These are phyloP conservation scores for Echiichthys vipera DNA, from an alignment of 2,797 vertebrate species.

Conservation along the genomic window DNA sequence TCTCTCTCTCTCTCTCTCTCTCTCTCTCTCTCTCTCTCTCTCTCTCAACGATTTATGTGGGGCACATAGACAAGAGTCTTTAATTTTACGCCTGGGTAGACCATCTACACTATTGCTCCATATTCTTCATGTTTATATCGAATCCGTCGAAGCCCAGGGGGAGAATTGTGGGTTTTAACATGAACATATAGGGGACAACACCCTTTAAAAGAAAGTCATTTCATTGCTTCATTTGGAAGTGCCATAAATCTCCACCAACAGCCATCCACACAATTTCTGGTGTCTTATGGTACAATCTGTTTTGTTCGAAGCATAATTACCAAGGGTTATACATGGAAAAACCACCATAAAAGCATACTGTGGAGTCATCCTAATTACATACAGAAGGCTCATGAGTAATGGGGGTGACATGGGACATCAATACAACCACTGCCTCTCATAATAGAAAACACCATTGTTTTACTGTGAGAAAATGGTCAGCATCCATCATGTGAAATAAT, in stretches of 20 bases:
- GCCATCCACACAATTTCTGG: conserved; percentile 42
- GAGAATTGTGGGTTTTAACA: conserved; percentile 65
- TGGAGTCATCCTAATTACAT: conserved; percentile 71
- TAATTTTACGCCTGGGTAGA: conserved; percentile 85
- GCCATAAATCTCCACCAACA: conserved; percentile 59
- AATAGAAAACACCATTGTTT: conserved; percentile 77
- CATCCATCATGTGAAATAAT: conserved; percentile 59
- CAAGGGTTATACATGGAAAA: conserved; percentile 59
- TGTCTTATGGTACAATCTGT: conserved; percentile 47
- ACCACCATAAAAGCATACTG: conserved; percentile 61
- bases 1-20: conserved; percentile 1
- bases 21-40: conserved; percentile 20
- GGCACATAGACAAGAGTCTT: conserved; percentile 78
- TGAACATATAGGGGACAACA: conserved; percentile 55
- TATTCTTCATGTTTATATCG: conserved; percentile 72
- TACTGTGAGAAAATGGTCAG: conserved; percentile 71
- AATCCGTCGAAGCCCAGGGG: conserved; percentile 59
- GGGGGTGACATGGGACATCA: conserved; percentile 66
- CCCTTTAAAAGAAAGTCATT: conserved; percentile 46
- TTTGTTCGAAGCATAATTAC: conserved; percentile 71
- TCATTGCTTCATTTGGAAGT: conserved; percentile 31
- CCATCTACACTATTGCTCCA: conserved; percentile 72
- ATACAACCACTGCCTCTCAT: conserved; percentile 68
- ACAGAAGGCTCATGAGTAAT: conserved; percentile 68
- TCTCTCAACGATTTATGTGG: conserved; percentile 75